Evolutionary conservation across 1,140 invertebrate species (phyloP), one percentile per base, ranked within the genome.

Genomic region (Phthorimaea operculella): DNA sequence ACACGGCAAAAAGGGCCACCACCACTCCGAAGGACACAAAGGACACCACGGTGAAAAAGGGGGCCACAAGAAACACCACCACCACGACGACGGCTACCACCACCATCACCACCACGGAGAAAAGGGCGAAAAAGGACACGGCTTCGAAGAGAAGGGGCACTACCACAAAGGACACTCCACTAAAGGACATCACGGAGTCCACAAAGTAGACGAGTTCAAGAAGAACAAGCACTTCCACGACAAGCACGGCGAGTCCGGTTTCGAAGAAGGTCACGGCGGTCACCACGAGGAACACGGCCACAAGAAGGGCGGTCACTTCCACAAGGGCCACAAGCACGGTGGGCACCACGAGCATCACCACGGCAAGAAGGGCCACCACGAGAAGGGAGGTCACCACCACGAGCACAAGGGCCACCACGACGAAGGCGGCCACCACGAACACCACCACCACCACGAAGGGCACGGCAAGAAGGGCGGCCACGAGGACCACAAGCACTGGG

Each of bases 141-240:
- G 87, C 57, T 88, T 86, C 49, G 86, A 89, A 72, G 87, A 89
- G 68, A 83, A 88, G 33, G 85, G 88, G 82, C 58, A 89, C 44
- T 89, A 92, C 70, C 92, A 93, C 62, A 93, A 93, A 54, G 92
- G 92, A 0, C 92, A 93, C 72, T 91, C 90, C 2, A 91, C 89
- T 18, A 92, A 92, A 10, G 92, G 92, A 57, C 91, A 93, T 59
- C 90, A 93, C 66, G 92, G 90, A 62, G 89, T 91, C 21, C 91
- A 93, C 70, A 93, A 92, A 67, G 34, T 79, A 74, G 92, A 94
- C 67, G 92, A 94, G 67, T 92, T 90, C 54, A 83, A 83, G 65
- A 83, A 83, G 54, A 62, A 83, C 58, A 83, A 83, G 42, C 78
- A 83, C 60, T 93, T 92, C 83, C 93, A 93, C 66, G 90, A 93